Base-by-base conservation (phyloP, 2,113 vertebrate genomes). In the Motacilla alba region DNA sequence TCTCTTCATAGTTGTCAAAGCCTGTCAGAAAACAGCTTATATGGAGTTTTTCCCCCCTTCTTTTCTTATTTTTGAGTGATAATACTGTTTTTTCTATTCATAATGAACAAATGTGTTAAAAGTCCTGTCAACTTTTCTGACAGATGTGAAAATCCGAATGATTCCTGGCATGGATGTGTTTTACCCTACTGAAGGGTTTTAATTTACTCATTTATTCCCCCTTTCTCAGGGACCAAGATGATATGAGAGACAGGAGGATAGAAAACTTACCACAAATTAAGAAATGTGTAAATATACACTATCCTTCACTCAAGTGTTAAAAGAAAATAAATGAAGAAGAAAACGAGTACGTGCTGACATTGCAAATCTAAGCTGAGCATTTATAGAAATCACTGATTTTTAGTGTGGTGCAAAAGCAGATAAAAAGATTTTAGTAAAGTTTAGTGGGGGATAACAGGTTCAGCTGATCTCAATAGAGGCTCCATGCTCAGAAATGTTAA, bases 31-130 rank as follows among this genome's bases (percentile, higher is more conserved):
- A 82, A 64, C 22, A 87, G 13, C 18, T 83, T 43, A 68, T 11
- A 64, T 49, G 27, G 17, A 2, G 1, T 2, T 14, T 12, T 13
- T 0, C 0, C 0, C 3, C 13, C 11, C 3, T 2, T 3, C 3
- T 27, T 64, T 69, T 91, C 17, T 91, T 80, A 15, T 67, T 85
- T 95, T 64, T 82, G 12, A 5, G 12, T 37, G 24, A 13, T 88
- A 84, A 43, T 94, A 83, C 20, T 21, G 6, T 17, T 80, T 93
- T 66, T 93, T 84, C 39, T 73, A 30, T 82, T 89, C 31, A 37
- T 88, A 93, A 95, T 90, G 72, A 89, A 53, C 15, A 90, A 95
- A 94, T 64, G 74, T 93, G 92, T 83, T 91, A 62, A 64, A 94
- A 20, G 37, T 87, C 22, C 22, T 93, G 53, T 81, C 75, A 95